A percentile compares a stretch with the other conserved stretches of the same genome.
Evolutionary conservation across 2,888 invertebrate genomes (phyloP).

Genomic region (Drosophila lutescens): DNA sequence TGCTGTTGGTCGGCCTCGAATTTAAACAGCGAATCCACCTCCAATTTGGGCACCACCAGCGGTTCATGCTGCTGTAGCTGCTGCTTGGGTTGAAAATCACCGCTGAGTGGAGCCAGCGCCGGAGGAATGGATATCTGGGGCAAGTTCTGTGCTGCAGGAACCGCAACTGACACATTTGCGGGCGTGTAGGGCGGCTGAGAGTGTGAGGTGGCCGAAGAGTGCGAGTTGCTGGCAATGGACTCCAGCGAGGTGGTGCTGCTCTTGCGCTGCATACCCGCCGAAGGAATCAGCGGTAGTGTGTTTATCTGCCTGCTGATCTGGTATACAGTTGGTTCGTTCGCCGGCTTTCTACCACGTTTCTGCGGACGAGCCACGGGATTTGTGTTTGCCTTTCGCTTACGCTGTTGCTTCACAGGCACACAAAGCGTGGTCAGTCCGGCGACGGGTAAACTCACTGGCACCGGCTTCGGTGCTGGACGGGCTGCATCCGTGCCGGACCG

Average conservation of each 20-base stretch:
- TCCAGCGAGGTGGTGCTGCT: conserved; percentile 83
- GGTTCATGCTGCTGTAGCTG: conserved; percentile 6
- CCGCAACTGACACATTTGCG: conserved; percentile 3
- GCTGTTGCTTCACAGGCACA: conserved; percentile 31
- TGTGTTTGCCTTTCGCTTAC: conserved; percentile 73
- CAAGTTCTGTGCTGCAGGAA: conserved; percentile 24
- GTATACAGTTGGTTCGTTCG: conserved; percentile 17
- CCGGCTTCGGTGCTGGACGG: conserved; percentile 30
- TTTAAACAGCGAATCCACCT: conserved; percentile 29
- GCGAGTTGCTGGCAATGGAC: conserved; percentile 83
- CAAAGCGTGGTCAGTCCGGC: conserved; percentile 16
- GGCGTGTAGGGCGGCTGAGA: conserved; percentile 59
- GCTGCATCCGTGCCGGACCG: conserved; percentile 86
- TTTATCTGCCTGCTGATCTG: conserved; percentile 18
- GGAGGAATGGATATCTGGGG: conserved; percentile 68
- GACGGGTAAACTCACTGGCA: conserved; percentile 3
- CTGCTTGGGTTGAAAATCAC: conserved; percentile 35
- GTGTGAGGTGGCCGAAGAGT: conserved; percentile 75
- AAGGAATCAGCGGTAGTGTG: conserved; percentile 54
- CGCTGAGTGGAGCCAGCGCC: conserved; percentile 72
- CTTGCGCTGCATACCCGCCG: conserved; percentile 79
- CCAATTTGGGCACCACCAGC: conserved; percentile 36
- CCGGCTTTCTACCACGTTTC: conserved; percentile 86
- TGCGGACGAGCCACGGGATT: conserved; percentile 85
- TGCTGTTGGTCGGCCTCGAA: conserved; percentile 24